A percentile compares a stretch with the other conserved stretches of the same genome.
These are phyloP conservation scores for Scortum barcoo DNA, from an alignment of 2,113 vertebrate genomes.

Conservation along the genomic window DNA sequence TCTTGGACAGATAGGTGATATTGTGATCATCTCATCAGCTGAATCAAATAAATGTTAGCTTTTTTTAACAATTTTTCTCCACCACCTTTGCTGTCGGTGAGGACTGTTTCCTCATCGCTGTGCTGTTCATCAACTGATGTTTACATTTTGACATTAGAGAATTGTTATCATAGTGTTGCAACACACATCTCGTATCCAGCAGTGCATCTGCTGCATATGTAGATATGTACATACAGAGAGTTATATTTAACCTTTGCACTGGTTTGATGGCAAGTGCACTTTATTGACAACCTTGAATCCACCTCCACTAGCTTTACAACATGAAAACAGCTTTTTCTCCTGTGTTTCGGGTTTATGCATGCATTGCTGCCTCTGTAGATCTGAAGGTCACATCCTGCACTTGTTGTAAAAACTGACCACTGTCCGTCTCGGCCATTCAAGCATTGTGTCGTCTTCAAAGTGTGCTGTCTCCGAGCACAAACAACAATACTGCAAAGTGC, in stretches of 20 bases:
- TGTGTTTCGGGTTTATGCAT: background rate
- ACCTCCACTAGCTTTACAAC: constrained; percentile 59
- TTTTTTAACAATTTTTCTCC: background rate
- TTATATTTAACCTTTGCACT: constrained; percentile 69
- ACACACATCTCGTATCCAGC: constrained; percentile 21
- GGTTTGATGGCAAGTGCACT: constrained; percentile 70
- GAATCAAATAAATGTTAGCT: background rate
- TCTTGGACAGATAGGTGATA: background rate
- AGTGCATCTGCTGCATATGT: constrained; percentile 48
- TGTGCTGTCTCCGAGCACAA: constrained; percentile 3
- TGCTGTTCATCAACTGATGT: constrained; percentile 61
- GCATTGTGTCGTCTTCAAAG: constrained; percentile 51
- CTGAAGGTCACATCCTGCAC: constrained; percentile 26
- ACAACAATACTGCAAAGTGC: constrained; percentile 57
- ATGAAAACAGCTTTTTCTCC: constrained; percentile 9
- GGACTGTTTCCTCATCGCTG: constrained; percentile 25
- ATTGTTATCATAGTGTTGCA: constrained; percentile 45
- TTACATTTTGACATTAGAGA: constrained; percentile 59
- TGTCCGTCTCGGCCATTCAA: constrained; percentile 34
- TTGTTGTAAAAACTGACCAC: constrained; percentile 28
- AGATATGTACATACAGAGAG: constrained; percentile 57
- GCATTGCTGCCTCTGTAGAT: constrained; percentile 2
- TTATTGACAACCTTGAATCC: constrained; percentile 69
- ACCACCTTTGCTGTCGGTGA: constrained; percentile 35
- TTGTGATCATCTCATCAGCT: constrained; percentile 37